A percentile compares a stretch with the other conserved stretches of the same genome.
Conservation (phyloP, 2,888 invertebrate genomes). For the Imbricaverruca yamaguchii region DNA sequence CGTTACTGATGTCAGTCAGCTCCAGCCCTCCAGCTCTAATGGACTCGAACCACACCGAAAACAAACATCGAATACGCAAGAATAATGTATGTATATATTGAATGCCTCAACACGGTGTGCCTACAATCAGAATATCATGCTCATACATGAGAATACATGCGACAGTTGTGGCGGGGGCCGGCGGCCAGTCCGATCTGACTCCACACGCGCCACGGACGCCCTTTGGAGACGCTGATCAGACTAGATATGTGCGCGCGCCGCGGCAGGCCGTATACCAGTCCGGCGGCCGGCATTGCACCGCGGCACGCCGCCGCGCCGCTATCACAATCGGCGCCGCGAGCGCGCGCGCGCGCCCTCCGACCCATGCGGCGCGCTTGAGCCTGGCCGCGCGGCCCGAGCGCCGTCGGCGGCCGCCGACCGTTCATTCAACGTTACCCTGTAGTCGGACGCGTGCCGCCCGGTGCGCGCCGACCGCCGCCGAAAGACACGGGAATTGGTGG, state of each 20-base stretch:
- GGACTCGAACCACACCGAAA: too few relatives aligned
- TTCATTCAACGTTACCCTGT: too few relatives aligned
- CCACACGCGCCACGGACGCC: not conserved
- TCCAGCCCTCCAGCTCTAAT: too few relatives aligned
- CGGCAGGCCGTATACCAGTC: not conserved
- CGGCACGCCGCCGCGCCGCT: not conserved
- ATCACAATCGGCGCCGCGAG: not conserved
- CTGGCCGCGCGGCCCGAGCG: not conserved
- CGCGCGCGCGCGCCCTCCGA: too few relatives aligned
- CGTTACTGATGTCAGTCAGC: too few relatives aligned
- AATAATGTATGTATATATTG: not conserved
- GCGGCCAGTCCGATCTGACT: not conserved
- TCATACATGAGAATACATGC: not conserved
- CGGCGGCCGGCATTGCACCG: not conserved
- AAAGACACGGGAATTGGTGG: not conserved
- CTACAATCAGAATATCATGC: not conserved
- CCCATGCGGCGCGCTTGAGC: not conserved
- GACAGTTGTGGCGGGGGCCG: not conserved
- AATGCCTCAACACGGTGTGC: not conserved
- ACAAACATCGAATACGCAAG: not conserved
- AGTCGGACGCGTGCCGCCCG: too few relatives aligned
- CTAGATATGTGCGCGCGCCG: constrained; percentile 11
- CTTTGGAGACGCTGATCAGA: not conserved
- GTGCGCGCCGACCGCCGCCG: not conserved
- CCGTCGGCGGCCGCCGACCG: not conserved